Evolutionary conservation across 2,113 vertebrate genomes (phyloP).

Genomic region (Cricetomys ansorgei): DNA sequence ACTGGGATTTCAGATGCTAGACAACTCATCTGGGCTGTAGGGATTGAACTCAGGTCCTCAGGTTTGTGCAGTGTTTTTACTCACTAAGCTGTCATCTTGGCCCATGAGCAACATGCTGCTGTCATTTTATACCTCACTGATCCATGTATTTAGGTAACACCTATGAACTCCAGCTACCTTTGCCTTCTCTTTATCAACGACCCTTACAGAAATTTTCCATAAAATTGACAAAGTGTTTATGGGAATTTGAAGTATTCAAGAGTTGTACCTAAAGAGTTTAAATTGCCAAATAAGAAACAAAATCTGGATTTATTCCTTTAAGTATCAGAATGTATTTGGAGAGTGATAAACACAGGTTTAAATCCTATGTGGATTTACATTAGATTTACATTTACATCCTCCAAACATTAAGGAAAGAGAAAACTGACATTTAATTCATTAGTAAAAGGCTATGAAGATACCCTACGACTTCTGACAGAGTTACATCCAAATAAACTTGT

Average conservation of each 20-base stretch:
- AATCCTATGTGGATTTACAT: background rate
- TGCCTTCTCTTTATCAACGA: conserved; percentile 8
- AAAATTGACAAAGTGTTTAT: conserved; percentile 8
- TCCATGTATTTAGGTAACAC: background rate
- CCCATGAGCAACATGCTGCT: background rate
- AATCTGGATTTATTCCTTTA: conserved; percentile 3
- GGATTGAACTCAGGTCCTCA: background rate
- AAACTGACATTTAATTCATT: background rate
- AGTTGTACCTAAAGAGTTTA: background rate
- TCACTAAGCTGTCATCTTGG: background rate
- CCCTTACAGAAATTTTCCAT: background rate
- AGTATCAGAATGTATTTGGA: background rate
- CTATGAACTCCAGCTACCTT: background rate
- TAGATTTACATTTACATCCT: background rate
- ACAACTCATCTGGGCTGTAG: background rate
- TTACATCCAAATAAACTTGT: background rate
- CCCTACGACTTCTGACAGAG: background rate
- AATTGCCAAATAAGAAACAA: conserved; percentile 12
- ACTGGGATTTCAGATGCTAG: background rate
- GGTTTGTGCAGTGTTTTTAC: no score
- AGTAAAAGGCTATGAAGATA: background rate
- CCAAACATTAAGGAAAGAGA: background rate
- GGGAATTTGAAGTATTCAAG: background rate
- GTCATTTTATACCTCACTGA: background rate
- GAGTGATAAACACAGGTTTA: background rate